Base-by-base conservation (phyloP, 2,797 vertebrate species). In the Catharus ustulatus region DNA sequence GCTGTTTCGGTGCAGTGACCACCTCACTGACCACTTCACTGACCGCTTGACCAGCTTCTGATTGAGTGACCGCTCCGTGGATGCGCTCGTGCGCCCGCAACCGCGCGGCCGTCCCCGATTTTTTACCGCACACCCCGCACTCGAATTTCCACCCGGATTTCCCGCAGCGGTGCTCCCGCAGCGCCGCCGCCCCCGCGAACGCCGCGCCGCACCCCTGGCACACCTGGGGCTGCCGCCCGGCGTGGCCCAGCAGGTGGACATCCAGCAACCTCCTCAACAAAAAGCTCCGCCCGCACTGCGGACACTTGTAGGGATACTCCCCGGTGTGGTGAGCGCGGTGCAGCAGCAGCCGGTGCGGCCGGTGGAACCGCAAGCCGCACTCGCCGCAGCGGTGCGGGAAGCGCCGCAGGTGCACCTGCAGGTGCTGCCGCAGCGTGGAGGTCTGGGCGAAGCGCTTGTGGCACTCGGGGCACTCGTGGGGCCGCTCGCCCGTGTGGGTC, bases 351-450 rank as follows among this genome's bases (percentile, higher is more conserved):
- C 98, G 97, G 83, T 97, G 97, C 11, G 97, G 98, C 0, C 98
- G 98, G 95, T 98, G 98, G 86, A 99, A 99, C 8, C 98, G 98
- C 21, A 99, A 97, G 3, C 98, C 98, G 21, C 99, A 99, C 68
- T 98, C 98, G 32, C 97, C 98, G 96, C 99, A 99, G 36, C 98
- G 68, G 77, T 98, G 97, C 5, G 96, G 98, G 96, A 95, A 98
- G 34, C 55, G n/a, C 14, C 97, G 97, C 55, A 93, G 93, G 59
- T 99, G 99, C 22, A 98, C 98, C 48, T 51, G 48, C 62, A 98
- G 98, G 92, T 99, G 99, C 68, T 99, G 98, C 83, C 98, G 98
- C 80, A 99, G 98, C 87, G 99, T 99, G 51, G 99, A 99, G 10
- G 98, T 98, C 96, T 99, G 99, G 0, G 99, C 98, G 95, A 99